These are phyloP conservation scores for Setophaga petechia DNA, from an alignment of 2,113 vertebrate species.

Conservation along the genomic window DNA sequence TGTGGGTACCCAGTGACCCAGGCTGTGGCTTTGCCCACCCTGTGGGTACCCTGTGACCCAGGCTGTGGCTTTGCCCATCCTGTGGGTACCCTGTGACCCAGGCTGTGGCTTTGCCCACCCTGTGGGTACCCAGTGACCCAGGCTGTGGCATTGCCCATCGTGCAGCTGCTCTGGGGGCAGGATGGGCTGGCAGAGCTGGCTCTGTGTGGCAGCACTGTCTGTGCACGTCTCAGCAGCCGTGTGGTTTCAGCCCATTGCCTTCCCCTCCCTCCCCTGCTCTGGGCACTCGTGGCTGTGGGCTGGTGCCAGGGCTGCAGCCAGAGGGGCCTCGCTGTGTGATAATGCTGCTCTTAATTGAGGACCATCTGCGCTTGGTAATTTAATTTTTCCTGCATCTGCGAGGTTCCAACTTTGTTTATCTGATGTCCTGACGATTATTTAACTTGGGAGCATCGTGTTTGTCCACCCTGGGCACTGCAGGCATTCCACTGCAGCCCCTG, in stretches of 20 bases:
- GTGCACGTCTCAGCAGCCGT: rapidly evolving
- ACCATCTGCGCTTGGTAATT: constrained; percentile 32
- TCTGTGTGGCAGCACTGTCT: not conserved
- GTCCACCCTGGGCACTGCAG: not conserved
- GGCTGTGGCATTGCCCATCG: not conserved
- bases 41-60: no score
- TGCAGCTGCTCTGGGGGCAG: not conserved
- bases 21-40: no score
- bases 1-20: no score
- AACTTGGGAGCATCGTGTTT: not conserved
- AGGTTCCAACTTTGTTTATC: constrained; percentile 28
- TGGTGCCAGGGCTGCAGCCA: not conserved
- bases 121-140: no score
- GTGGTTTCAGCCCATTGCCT: rapidly evolving
- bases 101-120: no score
- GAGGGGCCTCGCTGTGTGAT: not conserved
- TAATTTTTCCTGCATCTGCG: constrained; percentile 11
- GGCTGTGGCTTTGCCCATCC: no score
- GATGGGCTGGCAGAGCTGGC: rapidly evolving
- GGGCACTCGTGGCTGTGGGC: rapidly evolving
- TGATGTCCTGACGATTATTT: not conserved
- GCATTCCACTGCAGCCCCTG: not conserved
- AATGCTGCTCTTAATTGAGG: not conserved
- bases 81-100: no score
- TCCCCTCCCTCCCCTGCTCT: not conserved